Conservation (phyloP, 2,113 vertebrate genomes). For the Coracopsis vasa region DNA sequence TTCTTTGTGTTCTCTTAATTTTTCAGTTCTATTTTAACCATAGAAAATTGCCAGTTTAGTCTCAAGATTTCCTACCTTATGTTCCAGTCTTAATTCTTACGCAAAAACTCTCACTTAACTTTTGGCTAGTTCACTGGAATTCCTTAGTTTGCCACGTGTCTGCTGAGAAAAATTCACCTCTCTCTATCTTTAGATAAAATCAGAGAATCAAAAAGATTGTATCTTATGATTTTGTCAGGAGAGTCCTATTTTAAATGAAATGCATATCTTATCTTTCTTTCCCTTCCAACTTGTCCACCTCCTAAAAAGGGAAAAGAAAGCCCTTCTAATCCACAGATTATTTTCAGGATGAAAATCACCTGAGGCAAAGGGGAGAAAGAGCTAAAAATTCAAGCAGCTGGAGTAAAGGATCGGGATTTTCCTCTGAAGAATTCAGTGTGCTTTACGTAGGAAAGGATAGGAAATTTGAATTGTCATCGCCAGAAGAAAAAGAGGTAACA, state of each 20-base stretch:
- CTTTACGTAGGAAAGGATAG: not conserved
- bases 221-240: not conserved
- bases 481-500: conserved; percentile 50
- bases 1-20: not conserved
- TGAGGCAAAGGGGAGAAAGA: conserved; percentile 34
- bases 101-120: not conserved
- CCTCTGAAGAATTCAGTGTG: conserved; percentile 60
- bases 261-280: not conserved
- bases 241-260: not conserved
- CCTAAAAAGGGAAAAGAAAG: not conserved
- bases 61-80: not conserved
- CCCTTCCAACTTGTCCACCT: not conserved
- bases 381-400: conserved; percentile 40
- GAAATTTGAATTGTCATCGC: not conserved
- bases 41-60: not conserved
- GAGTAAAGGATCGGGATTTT: conserved; percentile 22
- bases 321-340: not conserved
- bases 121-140: not conserved
- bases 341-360: conserved; percentile 63
- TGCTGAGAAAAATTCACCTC: not conserved
- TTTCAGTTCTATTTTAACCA: not conserved
- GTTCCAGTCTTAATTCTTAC: not conserved
- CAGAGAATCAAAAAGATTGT: not conserved
- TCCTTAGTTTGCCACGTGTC: not conserved
- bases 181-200: not conserved